Evolutionary conservation across 2,113 vertebrate species (phyloP).

Genomic region (Leucopsar rothschildi): DNA sequence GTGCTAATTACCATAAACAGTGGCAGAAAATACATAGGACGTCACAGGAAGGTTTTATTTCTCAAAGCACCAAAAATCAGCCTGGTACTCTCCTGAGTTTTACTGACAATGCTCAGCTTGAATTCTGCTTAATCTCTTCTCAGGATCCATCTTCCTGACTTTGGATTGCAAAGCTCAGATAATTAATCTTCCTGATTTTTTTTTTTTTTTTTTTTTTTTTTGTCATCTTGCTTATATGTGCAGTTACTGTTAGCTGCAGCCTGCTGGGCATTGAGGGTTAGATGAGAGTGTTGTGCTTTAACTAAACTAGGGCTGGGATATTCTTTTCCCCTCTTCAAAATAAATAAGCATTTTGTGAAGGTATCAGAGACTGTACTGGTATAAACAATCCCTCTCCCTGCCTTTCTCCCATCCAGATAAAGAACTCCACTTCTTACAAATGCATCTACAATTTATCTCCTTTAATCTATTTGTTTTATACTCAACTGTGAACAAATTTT

Average conservation of each 20-base stretch:
- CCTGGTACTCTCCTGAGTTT: background rate
- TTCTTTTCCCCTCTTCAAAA: background rate
- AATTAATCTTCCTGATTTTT: background rate
- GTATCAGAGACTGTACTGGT: background rate
- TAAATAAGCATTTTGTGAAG: background rate
- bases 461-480: background rate
- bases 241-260: background rate
- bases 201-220: background rate
- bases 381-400: background rate
- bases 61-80: background rate
- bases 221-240: background rate
- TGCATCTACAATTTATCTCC: background rate
- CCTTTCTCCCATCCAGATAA: background rate
- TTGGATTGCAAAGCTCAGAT: background rate
- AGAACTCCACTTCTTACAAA: rapidly evolving
- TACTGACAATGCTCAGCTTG: background rate
- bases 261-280: background rate
- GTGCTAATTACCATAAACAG: background rate
- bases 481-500: background rate
- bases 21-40: background rate
- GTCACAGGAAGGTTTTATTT: background rate
- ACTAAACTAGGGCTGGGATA: background rate
- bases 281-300: background rate
- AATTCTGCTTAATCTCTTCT: background rate
- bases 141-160: background rate